phyloP scores from a whole-genome alignment of 1,140 invertebrate species.

The Euschistus heros region DNA sequence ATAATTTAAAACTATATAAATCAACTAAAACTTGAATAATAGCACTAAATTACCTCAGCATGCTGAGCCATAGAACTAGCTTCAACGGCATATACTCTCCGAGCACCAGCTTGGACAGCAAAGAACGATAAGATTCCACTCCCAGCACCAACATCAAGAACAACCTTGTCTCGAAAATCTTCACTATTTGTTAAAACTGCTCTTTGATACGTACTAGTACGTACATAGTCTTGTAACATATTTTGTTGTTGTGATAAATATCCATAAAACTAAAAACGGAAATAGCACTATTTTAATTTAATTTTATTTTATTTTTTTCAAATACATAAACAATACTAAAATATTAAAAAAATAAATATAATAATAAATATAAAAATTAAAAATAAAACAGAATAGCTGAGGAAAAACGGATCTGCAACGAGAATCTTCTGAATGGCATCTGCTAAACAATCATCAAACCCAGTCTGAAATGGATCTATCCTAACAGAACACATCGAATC shows the following conservation, averaged over 20 bases:
- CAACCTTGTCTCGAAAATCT: constrained; percentile 87
- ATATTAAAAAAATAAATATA: too few relatives aligned
- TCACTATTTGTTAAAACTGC: constrained; percentile 87
- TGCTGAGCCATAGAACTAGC: constrained; percentile 97
- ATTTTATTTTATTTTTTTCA: too few relatives aligned
- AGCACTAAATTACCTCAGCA: constrained; percentile 68
- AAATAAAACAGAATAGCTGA: too few relatives aligned
- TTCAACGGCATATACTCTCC: constrained; percentile 95
- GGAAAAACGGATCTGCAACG: too few relatives aligned
- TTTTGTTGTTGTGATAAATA: constrained; percentile 99
- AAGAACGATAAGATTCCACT: constrained; percentile 98
- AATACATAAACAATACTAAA: too few relatives aligned
- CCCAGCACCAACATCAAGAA: constrained; percentile 93
- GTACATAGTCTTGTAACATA: constrained; percentile 99
- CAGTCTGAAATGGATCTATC: too few relatives aligned
- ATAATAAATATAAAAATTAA: too few relatives aligned
- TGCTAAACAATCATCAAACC: too few relatives aligned
- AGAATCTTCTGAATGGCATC: too few relatives aligned
- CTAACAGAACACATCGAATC: too few relatives aligned
- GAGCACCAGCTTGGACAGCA: constrained; percentile 92
- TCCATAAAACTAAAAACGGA: constrained; percentile 85
- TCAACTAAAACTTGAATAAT: constrained; percentile 1
- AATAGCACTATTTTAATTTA: background rate
- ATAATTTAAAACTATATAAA: constrained; percentile 19
- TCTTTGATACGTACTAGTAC: constrained; percentile 95